Percentiles rank a stretch among this genome's conserved stretches.
Conservation (phyloP, 2,113 vertebrate genomes). For the Lasiurus borealis region DNA sequence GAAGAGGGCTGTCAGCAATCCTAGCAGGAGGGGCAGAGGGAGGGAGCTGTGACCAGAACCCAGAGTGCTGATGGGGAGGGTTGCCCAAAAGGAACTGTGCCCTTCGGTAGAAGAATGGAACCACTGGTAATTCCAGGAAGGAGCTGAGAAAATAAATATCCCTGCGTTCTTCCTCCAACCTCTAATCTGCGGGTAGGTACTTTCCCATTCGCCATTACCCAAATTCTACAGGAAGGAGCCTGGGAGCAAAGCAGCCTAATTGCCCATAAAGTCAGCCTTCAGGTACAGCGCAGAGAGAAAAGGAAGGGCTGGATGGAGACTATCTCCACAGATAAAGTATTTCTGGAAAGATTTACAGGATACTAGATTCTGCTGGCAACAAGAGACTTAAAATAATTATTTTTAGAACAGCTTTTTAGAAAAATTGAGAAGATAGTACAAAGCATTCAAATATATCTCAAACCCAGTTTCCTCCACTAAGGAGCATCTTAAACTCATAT, state of each 20-base stretch:
- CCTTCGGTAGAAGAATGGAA: background rate
- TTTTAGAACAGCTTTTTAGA: background rate
- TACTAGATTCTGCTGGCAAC: background rate
- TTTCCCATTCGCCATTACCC: background rate
- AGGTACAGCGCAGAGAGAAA: background rate
- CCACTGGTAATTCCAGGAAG: background rate
- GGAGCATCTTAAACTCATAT: background rate
- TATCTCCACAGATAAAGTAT: background rate
- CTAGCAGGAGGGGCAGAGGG: background rate
- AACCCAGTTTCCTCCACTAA: background rate
- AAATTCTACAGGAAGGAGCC: background rate
- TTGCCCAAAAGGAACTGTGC: background rate
- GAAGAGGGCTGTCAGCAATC: background rate
- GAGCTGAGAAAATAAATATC: background rate
- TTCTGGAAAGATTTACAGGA: conserved; percentile 2
- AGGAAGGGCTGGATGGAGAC: background rate
- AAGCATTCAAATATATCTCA: background rate
- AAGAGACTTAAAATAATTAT: background rate
- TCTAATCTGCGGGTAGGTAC: background rate
- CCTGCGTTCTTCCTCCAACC: background rate
- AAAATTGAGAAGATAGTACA: background rate
- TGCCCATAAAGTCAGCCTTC: background rate
- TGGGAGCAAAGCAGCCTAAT: background rate
- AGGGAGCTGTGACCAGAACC: background rate
- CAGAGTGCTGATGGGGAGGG: background rate